These are phyloP conservation scores for Apodemus sylvaticus DNA, from an alignment of 2,113 vertebrate species.

Conservation along the genomic window DNA sequence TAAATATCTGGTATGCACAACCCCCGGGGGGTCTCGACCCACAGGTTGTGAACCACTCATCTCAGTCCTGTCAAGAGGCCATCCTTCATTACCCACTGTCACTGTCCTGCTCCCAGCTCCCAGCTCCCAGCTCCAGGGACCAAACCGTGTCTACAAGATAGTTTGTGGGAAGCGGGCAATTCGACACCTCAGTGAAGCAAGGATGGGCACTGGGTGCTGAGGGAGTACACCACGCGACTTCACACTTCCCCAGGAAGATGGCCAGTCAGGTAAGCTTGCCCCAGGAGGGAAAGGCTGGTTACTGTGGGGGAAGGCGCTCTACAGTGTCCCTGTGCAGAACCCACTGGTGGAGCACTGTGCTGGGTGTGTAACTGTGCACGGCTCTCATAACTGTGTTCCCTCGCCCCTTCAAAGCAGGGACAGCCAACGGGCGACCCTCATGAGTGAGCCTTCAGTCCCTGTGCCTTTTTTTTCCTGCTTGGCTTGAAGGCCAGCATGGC, in stretches of 20 bases:
- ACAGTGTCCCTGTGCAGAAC: too few relatives aligned
- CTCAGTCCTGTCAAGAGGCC: too few relatives aligned
- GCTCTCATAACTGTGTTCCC: background rate
- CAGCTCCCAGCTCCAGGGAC: background rate
- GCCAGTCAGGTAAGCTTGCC: background rate
- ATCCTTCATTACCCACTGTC: fast-evolving
- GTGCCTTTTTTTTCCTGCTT: conserved; percentile 41
- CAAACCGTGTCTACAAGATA: too few relatives aligned
- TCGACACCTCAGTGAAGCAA: fast-evolving
- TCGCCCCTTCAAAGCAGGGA: fast-evolving
- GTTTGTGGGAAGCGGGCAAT: fast-evolving
- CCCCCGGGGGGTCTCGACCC: background rate
- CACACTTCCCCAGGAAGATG: background rate
- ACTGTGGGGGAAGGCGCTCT: too few relatives aligned
- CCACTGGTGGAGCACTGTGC: too few relatives aligned
- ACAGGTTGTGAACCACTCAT: background rate
- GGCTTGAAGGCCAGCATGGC: conserved; percentile 72
- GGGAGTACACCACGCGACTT: fast-evolving
- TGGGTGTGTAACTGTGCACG: background rate
- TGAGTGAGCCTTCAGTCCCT: background rate
- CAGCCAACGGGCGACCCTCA: background rate
- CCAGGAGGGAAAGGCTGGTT: background rate
- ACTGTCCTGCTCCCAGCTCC: background rate
- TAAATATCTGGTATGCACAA: background rate
- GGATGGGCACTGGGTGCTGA: fast-evolving